Evolutionary conservation across 30 jellyfish, hydroid and myxozoan species (phyloP).

Genomic region (Pelagia noctiluca): DNA sequence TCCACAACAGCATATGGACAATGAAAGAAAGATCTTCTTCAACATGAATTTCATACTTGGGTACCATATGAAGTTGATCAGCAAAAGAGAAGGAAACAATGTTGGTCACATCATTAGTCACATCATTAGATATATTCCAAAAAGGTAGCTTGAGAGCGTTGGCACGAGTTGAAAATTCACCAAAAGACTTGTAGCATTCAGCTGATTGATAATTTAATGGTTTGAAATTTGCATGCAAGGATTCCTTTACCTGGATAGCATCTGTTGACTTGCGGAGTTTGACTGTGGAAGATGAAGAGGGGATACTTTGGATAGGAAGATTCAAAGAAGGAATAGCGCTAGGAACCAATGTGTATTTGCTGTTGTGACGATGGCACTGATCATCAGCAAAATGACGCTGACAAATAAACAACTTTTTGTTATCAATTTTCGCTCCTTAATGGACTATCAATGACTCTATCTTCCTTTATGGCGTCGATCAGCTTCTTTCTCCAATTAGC

Average conservation of each 20-base stretch:
- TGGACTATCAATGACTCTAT: slow-evolving; percentile 21
- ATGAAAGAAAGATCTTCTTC: no score
- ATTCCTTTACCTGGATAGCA: no score
- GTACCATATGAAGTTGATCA: slow-evolving; percentile 34
- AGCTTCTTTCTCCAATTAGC: slow-evolving; percentile 37
- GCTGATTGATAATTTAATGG: no score
- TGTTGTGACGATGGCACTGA: neutral
- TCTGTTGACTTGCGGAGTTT: no score
- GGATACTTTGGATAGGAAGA: slow-evolving; percentile 25
- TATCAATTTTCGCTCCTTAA: slow-evolving; percentile 10
- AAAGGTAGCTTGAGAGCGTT: slow-evolving; percentile 31
- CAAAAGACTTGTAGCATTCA: slow-evolving; percentile 20
- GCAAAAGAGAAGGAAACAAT: slow-evolving; percentile 20
- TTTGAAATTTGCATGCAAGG: no score
- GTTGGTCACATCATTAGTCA: no score
- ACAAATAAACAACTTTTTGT: slow-evolving; percentile 31
- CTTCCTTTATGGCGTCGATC: slow-evolving; percentile 22
- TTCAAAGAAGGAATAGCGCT: slow-evolving; percentile 33
- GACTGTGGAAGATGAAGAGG: no score
- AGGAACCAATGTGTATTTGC: slow-evolving; percentile 1
- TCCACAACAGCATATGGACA: slow-evolving; percentile 47
- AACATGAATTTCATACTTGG: slow-evolving; percentile 45
- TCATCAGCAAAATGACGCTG: slow-evolving; percentile 37
- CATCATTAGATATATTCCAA: slow-evolving; percentile 33
- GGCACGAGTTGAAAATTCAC: slow-evolving; percentile 42